Evolutionary conservation across 2,113 vertebrate species (phyloP).

Genomic region (Xiphophorus hellerii): DNA sequence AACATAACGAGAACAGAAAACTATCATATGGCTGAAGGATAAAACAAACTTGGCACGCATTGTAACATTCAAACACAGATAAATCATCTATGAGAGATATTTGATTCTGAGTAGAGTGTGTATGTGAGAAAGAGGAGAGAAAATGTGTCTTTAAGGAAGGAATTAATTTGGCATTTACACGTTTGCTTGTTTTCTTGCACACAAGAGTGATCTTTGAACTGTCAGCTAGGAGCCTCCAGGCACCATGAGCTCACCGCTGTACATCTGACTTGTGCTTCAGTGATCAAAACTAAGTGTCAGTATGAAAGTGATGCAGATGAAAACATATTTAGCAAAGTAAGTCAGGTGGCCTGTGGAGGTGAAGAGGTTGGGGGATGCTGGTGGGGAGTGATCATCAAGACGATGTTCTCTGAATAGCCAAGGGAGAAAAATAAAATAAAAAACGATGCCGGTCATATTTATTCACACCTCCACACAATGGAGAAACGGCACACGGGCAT

Average conservation of each 20-base stretch:
- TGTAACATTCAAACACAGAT: constrained; percentile 14
- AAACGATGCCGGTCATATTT: neutral
- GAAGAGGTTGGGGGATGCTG: constrained; percentile 27
- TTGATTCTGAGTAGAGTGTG: constrained; percentile 18
- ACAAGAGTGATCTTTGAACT: constrained; percentile 78
- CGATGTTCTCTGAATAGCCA: constrained; percentile 40
- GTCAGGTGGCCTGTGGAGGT: constrained; percentile 55
- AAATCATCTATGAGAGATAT: constrained; percentile 33
- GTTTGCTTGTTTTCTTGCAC: constrained; percentile 78
- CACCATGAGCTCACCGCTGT: constrained; percentile 74
- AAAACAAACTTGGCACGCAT: constrained; percentile 29
- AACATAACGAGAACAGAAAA: constrained; percentile 25
- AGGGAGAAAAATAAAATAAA: constrained; percentile 9
- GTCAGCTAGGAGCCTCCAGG: constrained; percentile 75
- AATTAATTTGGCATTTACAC: constrained; percentile 77
- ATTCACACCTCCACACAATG: neutral
- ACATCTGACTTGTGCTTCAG: constrained; percentile 78
- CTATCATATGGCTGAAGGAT: constrained; percentile 5
- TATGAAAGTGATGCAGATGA: constrained; percentile 72
- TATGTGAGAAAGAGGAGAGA: neutral
- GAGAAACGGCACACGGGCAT: too few species aligned
- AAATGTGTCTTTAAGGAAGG: constrained; percentile 73
- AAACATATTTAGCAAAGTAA: constrained; percentile 69
- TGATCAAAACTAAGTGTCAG: constrained; percentile 74
- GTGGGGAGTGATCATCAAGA: constrained; percentile 25